Evolutionary conservation across 2,113 vertebrate species (phyloP), one percentile per base, ranked within the genome.

Genomic region (Fukomys damarensis): DNA sequence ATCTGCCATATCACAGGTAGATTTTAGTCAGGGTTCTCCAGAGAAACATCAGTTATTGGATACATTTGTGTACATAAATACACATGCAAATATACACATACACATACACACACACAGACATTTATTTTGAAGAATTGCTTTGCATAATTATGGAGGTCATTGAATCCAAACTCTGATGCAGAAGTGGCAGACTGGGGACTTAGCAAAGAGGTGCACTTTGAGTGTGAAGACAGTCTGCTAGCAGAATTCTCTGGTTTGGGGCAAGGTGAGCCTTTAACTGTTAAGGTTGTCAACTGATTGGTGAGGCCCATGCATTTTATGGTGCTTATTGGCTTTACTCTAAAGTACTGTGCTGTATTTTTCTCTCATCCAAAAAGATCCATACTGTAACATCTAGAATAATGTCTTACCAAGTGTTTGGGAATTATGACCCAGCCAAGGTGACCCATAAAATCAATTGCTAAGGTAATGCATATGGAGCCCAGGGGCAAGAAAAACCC

Each of bases 121-220:
- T 28, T 91, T 91, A 46, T 79, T 95, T 84, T 72, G 66, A 86
- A 72, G 26, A 84, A 56, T 58, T 95, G 49, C 2, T 26, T 91
- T 46, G 54, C 81, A 41, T n/a, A 28, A 4, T 65, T 84, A 3
- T 89, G 43, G 38, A 80, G 41, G 19, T n/a, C 35, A 19, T 8
- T 14, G 2, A 91, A 74, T 82, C n/a, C 7, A 93, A 66, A 80
- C 83, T 80, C 38, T 82, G 66, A 56, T 10, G 19, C 9, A n/a
- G 17, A 80, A 13, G 30, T 26, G 4, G 46, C 10, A 89, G 68
- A 4, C 17, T 89, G 38, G 20, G 85, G 32, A 52, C 32, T 49
- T 10, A 83, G 16, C 1, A 30, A 86, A 89, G 56, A 89, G 26
- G 7, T 80, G 6, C 26, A 49, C 2, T 89, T 74, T 95, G 58